Evolutionary conservation across 1,140 invertebrate species (phyloP).

Genomic region (Aphaenogaster floridana): DNA sequence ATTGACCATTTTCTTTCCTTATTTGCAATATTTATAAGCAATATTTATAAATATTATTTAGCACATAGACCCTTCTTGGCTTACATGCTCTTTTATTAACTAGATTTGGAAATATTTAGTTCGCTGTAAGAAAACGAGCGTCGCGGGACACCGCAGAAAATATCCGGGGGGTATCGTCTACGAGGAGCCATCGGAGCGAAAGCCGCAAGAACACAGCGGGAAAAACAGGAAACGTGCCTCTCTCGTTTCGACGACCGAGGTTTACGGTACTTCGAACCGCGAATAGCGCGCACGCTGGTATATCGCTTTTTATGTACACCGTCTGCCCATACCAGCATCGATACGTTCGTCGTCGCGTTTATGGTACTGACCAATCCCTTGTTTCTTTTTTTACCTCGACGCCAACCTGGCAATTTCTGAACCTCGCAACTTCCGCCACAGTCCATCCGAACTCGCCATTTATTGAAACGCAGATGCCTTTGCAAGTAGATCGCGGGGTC

Average conservation of each 20-base stretch:
- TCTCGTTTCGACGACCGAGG: constrained; percentile 27
- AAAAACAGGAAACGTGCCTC: constrained; percentile 53
- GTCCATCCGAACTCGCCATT: background rate
- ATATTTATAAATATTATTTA: too few relatives aligned
- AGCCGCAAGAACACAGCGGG: constrained; percentile 18
- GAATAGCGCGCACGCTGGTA: constrained; percentile 10
- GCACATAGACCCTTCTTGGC: too few relatives aligned
- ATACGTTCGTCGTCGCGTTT: constrained; percentile 33
- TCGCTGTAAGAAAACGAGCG: background rate
- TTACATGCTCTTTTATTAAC: too few relatives aligned
- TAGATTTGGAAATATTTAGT: too few relatives aligned
- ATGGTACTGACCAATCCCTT: constrained; percentile 1
- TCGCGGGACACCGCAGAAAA: background rate
- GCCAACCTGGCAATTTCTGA: constrained; percentile 10
- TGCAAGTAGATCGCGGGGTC: constrained; percentile 5
- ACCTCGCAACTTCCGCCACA: background rate
- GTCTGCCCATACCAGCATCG: background rate
- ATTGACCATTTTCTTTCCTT: too few relatives aligned
- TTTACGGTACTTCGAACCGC: constrained; percentile 57
- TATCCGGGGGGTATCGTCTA: background rate
- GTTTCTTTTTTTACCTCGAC: background rate
- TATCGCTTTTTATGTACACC: constrained; percentile 22
- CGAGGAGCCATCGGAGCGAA: constrained; percentile 3
- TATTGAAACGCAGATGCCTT: constrained; percentile 39
- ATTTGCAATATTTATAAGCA: too few relatives aligned